Conservation (phyloP, 2,113 vertebrate species). For the Atractosteus spatula region DNA sequence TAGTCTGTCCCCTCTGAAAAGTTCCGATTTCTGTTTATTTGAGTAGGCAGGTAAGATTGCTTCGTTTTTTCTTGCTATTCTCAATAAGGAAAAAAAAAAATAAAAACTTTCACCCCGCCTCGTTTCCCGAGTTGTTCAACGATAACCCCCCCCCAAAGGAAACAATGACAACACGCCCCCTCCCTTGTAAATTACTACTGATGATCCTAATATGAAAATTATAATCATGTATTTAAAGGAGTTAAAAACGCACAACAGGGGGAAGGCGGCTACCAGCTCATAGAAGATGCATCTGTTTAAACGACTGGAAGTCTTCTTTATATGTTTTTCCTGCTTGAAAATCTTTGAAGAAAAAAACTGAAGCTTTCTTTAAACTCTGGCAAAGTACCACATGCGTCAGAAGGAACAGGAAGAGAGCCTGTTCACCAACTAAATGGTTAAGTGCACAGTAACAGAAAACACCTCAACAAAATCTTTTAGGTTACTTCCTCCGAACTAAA, state of each 20-base stretch:
- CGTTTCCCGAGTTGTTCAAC: conserved; percentile 38
- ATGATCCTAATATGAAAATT: not conserved
- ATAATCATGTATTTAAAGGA: too few species aligned
- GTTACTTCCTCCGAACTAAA: conserved; percentile 56
- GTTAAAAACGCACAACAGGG: not conserved
- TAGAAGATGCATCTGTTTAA: conserved; percentile 37
- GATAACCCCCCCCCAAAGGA: not conserved
- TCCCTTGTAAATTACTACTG: not conserved
- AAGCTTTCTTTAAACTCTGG: not conserved
- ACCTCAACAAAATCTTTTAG: conserved; percentile 41
- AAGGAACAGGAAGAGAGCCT: conserved; percentile 55
- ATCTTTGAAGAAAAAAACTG: not conserved
- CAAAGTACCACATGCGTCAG: conserved; percentile 35
- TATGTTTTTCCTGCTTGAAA: conserved; percentile 44
- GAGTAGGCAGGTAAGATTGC: too few species aligned
- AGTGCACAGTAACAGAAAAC: conserved; percentile 57
- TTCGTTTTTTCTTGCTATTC: too few species aligned
- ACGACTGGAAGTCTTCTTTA: conserved; percentile 62
- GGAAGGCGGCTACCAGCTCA: not conserved
- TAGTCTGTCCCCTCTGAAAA: not conserved
- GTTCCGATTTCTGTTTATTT: not conserved
- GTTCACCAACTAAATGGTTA: conserved; percentile 57
- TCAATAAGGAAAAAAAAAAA: conserved; percentile 2
- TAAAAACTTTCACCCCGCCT: conserved; percentile 48
- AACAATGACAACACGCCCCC: not conserved